A percentile compares a stretch with the other conserved stretches of the same genome.
Conservation (phyloP, 2,797 vertebrate genomes). For the Melopsittacus undulatus region DNA sequence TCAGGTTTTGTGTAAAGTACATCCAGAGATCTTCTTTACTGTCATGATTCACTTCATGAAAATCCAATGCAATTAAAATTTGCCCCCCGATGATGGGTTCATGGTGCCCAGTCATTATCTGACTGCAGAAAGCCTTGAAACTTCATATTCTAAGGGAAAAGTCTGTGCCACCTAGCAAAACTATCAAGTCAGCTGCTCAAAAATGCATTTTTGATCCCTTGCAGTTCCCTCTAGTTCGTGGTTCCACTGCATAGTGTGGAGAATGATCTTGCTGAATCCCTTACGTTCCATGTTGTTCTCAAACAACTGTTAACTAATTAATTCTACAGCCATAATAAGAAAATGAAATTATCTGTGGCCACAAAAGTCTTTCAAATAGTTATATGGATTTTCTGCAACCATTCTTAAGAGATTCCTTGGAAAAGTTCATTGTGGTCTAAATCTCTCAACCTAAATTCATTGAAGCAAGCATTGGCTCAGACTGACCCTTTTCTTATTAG, state of each 20-base stretch:
- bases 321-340: not conserved
- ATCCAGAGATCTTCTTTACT: not conserved
- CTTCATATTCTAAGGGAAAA: not conserved
- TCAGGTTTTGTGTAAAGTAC: not conserved
- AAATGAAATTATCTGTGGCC: not conserved
- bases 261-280: not conserved
- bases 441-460: not conserved
- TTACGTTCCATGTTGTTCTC: not conserved
- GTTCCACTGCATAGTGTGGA: not conserved
- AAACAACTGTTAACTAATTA: not conserved
- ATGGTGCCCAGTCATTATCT: not conserved
- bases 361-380: not conserved
- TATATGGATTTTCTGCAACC: not conserved
- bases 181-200: not conserved
- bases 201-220: not conserved
- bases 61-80: constrained; percentile 38
- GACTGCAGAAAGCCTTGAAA: not conserved
- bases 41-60: constrained; percentile 23
- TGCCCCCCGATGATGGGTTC: not conserved
- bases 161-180: not conserved
- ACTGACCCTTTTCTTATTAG: not conserved
- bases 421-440: not conserved
- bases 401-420: not conserved
- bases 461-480: not conserved
- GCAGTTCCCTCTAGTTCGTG: not conserved